Percentiles rank a stretch among this genome's conserved stretches.
Conservation (phyloP, 2,113 vertebrate genomes). For the Ahaetulla prasina region DNA sequence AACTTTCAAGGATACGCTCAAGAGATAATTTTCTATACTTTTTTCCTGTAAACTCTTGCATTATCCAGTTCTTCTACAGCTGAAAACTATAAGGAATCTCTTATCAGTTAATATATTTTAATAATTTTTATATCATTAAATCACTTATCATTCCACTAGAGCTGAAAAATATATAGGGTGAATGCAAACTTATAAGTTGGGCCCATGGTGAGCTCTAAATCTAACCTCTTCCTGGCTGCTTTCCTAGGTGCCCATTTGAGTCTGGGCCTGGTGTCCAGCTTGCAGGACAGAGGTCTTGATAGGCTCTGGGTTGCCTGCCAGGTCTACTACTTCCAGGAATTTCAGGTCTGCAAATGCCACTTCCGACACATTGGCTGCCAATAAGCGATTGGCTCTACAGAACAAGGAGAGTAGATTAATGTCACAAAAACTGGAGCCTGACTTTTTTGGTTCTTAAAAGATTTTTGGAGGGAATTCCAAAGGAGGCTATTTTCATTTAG, state of each 20-base stretch:
- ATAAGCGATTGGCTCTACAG: slow-evolving; percentile 53
- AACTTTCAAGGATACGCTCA: background rate
- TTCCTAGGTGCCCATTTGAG: background rate
- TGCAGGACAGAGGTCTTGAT: slow-evolving; percentile 41
- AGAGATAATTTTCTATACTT: background rate
- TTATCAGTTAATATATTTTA: background rate
- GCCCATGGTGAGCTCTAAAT: background rate
- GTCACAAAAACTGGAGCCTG: background rate
- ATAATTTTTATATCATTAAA: background rate
- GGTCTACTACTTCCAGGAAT: slow-evolving; percentile 55
- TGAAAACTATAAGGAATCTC: background rate
- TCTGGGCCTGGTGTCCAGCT: background rate
- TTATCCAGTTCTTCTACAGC: background rate
- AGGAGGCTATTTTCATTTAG: background rate
- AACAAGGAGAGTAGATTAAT: background rate
- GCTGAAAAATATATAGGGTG: background rate
- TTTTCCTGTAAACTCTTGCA: background rate
- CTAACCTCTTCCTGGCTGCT: background rate
- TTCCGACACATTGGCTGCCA: slow-evolving; percentile 35
- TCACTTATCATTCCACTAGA: background rate
- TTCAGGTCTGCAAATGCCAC: slow-evolving; percentile 54
- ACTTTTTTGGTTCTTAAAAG: background rate
- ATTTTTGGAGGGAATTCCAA: background rate
- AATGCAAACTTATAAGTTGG: background rate
- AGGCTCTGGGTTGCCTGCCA: slow-evolving; percentile 41